These are phyloP conservation scores for Acrossocheilus wenchowensis DNA, from an alignment of 2,797 vertebrate genomes.

Conservation along the genomic window DNA sequence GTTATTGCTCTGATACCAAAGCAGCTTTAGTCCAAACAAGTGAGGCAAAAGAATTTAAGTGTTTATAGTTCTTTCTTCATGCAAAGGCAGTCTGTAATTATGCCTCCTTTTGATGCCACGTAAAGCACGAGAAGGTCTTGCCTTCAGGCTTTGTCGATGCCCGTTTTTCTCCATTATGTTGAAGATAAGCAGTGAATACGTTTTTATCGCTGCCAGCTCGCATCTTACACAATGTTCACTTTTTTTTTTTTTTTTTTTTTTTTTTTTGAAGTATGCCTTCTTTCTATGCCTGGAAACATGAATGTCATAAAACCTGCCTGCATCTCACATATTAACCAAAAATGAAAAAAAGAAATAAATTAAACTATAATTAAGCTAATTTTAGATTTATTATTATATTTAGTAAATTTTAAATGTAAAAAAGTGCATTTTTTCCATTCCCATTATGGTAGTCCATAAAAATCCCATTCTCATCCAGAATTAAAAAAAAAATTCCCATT, in stretches of 20 bases:
- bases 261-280: not conserved
- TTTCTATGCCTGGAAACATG: not conserved
- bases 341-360: not conserved
- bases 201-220: slow-evolving; percentile 5
- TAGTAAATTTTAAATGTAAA: too few relatives aligned
- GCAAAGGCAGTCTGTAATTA: slow-evolving; percentile 43
- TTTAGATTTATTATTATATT: not conserved
- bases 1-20: not conserved
- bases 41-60: not conserved
- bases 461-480: not conserved
- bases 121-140: not conserved
- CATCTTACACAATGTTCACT: not conserved
- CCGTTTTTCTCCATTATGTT: slow-evolving; percentile 20
- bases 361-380: not conserved
- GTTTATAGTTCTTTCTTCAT: slow-evolving; percentile 17
- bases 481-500: not conserved
- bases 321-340: not conserved
- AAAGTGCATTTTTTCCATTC: not conserved
- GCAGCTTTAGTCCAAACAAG: slow-evolving; percentile 6
- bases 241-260: not conserved
- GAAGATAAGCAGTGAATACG: slow-evolving; percentile 2
- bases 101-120: not conserved
- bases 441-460: not conserved
- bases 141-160: slow-evolving; percentile 2
- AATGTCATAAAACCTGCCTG: not conserved